phyloP scores from a whole-genome alignment of 2,113 vertebrate species.

The Archilochus colubris region DNA sequence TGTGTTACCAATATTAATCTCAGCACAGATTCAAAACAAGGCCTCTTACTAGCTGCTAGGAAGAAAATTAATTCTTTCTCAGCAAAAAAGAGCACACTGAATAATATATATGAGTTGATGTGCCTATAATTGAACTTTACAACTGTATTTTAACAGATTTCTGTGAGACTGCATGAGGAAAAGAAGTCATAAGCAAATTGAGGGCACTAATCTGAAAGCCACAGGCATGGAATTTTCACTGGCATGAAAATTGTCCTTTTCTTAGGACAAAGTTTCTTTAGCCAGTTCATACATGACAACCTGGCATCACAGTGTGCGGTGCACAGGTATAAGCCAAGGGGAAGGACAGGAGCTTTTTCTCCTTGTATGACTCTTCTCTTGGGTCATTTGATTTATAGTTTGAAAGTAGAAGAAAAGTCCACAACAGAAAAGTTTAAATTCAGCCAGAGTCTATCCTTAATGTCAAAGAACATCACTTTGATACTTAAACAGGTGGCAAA shows the following conservation, averaged over 20 bases:
- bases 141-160: neutral
- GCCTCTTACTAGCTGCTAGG: too few relatives aligned
- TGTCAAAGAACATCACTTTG: neutral
- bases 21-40: too few relatives aligned
- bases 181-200: neutral
- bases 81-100: neutral
- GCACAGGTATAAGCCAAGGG: neutral
- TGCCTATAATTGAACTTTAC: neutral
- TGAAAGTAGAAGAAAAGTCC: neutral
- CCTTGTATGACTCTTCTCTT: neutral
- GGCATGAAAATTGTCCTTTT: neutral
- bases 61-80: too few relatives aligned
- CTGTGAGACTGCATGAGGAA: neutral
- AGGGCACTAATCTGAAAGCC: neutral
- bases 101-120: neutral
- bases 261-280: neutral
- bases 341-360: neutral
- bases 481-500: neutral
- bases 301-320: neutral
- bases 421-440: neutral
- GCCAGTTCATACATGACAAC: accelerated
- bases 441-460: neutral
- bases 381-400: neutral
- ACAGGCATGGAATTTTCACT: neutral
- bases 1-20: too few relatives aligned